Percentiles rank a stretch among this genome's conserved stretches.
Evolutionary conservation across 2,113 vertebrate species (phyloP).

Genomic region (Falco punctatus): DNA sequence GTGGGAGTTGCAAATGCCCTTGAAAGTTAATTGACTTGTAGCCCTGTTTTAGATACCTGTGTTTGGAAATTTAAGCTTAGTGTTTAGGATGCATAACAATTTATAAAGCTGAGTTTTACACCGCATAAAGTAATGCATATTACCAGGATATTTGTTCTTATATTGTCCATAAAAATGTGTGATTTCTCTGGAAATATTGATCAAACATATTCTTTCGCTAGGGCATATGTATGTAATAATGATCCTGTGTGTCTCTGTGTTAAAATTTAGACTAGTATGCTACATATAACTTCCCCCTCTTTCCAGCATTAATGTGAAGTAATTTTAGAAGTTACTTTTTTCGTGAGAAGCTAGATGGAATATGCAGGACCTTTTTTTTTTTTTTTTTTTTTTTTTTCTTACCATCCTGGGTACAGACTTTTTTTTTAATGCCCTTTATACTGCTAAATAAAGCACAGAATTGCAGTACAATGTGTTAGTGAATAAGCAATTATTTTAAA

Average conservation of each 20-base stretch:
- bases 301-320: background rate
- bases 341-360: background rate
- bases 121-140: background rate
- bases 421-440: background rate
- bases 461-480: background rate
- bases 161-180: background rate
- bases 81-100: background rate
- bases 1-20: background rate
- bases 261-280: background rate
- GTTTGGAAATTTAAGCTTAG: background rate
- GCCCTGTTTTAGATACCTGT: rapidly evolving
- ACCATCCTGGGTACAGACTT: background rate
- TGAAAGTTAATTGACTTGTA: rapidly evolving
- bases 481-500: slow-evolving; percentile 17
- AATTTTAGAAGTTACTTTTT: background rate
- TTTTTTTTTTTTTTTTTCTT: background rate
- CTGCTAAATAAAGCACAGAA: background rate
- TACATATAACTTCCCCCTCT: background rate
- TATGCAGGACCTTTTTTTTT: background rate
- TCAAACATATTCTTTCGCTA: background rate
- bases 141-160: background rate
- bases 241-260: background rate
- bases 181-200: background rate
- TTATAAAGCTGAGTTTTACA: background rate
- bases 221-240: background rate